A percentile compares a stretch with the other conserved stretches of the same genome.
These are phyloP conservation scores for Molossus molossus DNA, from an alignment of 2,797 vertebrate species.

Conservation along the genomic window DNA sequence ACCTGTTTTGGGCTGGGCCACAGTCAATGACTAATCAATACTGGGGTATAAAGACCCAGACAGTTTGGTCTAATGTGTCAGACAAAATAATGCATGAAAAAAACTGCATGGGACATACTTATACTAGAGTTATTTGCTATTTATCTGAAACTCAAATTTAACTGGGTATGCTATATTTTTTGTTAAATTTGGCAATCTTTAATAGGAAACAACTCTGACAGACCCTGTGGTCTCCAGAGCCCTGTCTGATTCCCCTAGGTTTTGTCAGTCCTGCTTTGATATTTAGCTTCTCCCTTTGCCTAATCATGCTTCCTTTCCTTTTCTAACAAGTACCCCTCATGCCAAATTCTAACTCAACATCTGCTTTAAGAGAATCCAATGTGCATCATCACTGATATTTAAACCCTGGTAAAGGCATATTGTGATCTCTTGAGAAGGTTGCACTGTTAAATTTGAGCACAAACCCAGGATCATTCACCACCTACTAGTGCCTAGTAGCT, in stretches of 20 bases:
- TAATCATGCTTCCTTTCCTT: neutral
- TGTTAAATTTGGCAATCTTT: neutral
- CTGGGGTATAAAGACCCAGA: neutral
- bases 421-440: constrained; percentile 49
- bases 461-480: neutral
- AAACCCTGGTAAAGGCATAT: neutral
- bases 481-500: neutral
- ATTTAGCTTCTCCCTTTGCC: neutral
- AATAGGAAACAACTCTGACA: neutral
- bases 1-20: neutral
- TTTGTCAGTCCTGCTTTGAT: neutral
- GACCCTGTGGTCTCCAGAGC: neutral
- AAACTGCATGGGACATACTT: neutral
- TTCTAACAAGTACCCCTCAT: neutral
- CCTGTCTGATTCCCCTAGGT: neutral
- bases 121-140: neutral
- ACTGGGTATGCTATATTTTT: neutral
- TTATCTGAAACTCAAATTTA: constrained; percentile 37
- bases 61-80: neutral
- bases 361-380: neutral
- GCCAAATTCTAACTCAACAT: neutral
- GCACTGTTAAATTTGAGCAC: constrained; percentile 57
- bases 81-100: neutral
- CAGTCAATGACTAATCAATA: constrained; percentile 19
- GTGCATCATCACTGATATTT: neutral